phyloP scores from a whole-genome alignment of 2,797 vertebrate genomes.

The Macroramphosus scolopax region DNA sequence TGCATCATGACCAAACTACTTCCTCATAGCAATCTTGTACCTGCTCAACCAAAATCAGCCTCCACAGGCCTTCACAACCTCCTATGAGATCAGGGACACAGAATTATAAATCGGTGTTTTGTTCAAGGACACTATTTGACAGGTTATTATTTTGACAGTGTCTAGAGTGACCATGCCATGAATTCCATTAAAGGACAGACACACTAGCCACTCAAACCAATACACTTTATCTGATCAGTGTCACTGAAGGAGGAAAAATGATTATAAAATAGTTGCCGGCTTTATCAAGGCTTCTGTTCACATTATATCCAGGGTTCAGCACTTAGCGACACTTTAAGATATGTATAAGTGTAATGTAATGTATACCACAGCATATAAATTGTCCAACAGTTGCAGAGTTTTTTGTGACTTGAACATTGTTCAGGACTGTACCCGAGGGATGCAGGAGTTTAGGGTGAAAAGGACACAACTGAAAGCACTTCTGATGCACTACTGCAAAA shows the following conservation, averaged over 20 bases:
- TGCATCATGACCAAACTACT: slow-evolving; percentile 33
- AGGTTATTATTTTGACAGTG: slow-evolving; percentile 57
- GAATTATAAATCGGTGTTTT: slow-evolving; percentile 52
- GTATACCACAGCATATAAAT: slow-evolving; percentile 1
- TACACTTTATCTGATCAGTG: slow-evolving; percentile 7
- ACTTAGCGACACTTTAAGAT: too few species aligned
- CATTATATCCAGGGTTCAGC: not conserved
- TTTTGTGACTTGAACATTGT: not conserved
- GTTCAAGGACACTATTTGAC: slow-evolving; percentile 52
- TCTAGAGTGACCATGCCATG: slow-evolving; percentile 25
- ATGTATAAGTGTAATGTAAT: too few species aligned
- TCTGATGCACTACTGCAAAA: not conserved
- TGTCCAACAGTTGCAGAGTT: not conserved
- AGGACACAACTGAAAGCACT: not conserved
- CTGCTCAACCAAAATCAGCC: slow-evolving; percentile 49
- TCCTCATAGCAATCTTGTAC: slow-evolving; percentile 42
- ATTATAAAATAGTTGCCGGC: not conserved
- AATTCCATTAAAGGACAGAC: slow-evolving; percentile 29
- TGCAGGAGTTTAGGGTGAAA: not conserved
- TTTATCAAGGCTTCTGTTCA: not conserved
- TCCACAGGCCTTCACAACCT: slow-evolving; percentile 31
- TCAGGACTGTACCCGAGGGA: not conserved
- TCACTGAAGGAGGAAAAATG: slow-evolving; percentile 9
- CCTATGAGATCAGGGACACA: slow-evolving; percentile 52
- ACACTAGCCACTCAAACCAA: slow-evolving; percentile 11